Conservation (phyloP, 2,888 invertebrate genomes). For the Carpatolechia fugitivella region DNA sequence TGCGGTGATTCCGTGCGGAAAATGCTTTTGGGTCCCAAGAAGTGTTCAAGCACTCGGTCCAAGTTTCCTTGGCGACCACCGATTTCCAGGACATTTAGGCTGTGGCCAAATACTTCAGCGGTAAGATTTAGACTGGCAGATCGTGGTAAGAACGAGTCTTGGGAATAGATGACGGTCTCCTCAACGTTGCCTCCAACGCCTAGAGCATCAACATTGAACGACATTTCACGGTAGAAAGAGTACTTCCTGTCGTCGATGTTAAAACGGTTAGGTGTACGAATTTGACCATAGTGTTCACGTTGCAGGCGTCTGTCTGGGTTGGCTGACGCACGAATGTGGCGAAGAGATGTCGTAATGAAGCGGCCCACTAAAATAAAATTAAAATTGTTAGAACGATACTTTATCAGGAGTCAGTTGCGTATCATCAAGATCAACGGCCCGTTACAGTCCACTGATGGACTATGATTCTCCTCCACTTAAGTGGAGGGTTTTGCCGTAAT, state of each 20-base stretch:
- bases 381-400: too few relatives aligned
- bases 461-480: too few relatives aligned
- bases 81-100: conserved; percentile 87
- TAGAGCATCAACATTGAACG: conserved; percentile 84
- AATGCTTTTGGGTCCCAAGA: conserved; percentile 86
- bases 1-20: conserved; percentile 72
- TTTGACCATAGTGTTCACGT: conserved; percentile 72
- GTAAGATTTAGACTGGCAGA: conserved; percentile 86
- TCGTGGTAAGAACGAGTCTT: conserved; percentile 88
- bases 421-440: too few relatives aligned
- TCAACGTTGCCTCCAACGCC: conserved; percentile 85
- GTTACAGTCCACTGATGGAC: too few relatives aligned
- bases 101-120: conserved; percentile 87
- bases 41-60: conserved; percentile 85
- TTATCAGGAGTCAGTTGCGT: too few relatives aligned
- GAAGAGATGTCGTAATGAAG: conserved; percentile 90
- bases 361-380: conserved; percentile 83
- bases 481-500: too few relatives aligned
- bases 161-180: conserved; percentile 88
- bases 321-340: conserved; percentile 86
- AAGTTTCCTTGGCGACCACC: conserved; percentile 89
- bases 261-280: conserved; percentile 75
- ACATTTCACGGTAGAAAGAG: conserved; percentile 87
- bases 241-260: conserved; percentile 88
- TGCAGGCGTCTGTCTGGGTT: conserved; percentile 84